Conservation (phyloP, 2,113 vertebrate genomes). For the Carettochelys insculpta region DNA sequence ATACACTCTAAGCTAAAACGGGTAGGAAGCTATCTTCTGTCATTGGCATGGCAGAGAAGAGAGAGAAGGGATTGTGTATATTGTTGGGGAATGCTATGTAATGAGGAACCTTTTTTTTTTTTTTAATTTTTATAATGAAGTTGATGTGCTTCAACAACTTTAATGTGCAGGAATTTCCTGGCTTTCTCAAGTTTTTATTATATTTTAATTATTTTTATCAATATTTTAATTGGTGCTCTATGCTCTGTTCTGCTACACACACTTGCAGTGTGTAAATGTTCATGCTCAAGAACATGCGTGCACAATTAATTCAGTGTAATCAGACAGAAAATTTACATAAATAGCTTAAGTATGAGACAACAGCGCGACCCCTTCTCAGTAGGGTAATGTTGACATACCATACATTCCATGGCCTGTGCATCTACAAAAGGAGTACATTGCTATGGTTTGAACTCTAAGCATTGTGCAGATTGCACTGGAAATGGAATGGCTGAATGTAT, state of each 20-base stretch:
- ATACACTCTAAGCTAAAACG: conserved; percentile 33
- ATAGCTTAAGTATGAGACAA: neutral
- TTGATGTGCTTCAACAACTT: neutral
- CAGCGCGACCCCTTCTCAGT: neutral
- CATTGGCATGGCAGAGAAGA: conserved; percentile 24
- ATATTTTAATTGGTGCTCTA: neutral
- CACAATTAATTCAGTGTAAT: neutral
- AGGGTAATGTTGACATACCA: conserved; percentile 16
- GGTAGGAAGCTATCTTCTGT: conserved; percentile 43
- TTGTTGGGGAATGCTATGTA: neutral
- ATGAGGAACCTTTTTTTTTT: neutral
- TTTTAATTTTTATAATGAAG: neutral
- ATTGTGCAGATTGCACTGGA: neutral
- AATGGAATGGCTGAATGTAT: neutral
- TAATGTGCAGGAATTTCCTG: conserved; percentile 13
- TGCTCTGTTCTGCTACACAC: conserved; percentile 25
- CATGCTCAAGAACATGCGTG: neutral
- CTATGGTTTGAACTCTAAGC: conserved; percentile 11
- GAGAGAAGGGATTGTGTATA: conserved; percentile 3
- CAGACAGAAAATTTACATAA: neutral
- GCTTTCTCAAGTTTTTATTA: conserved; percentile 45
- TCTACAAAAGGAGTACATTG: neutral
- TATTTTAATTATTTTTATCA: conserved; percentile 2
- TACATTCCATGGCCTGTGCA: neutral
- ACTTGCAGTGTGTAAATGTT: neutral